Base-by-base conservation (phyloP, 2,888 invertebrate species). In the Drosophila heteroneura region DNA sequence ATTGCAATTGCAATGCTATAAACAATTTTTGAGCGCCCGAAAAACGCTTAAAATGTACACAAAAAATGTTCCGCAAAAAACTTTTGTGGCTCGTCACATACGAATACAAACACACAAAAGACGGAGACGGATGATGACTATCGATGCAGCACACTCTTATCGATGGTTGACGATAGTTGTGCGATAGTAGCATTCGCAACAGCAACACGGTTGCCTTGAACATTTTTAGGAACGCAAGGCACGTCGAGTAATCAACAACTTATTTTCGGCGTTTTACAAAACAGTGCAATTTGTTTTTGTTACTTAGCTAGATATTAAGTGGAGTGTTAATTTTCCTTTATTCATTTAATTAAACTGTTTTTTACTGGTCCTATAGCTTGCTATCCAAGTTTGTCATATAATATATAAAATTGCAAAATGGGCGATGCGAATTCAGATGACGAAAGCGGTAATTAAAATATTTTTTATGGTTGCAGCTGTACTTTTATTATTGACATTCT, bases 41-140 rank as follows among this genome's bases (percentile, higher is more conserved):
- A 76, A 84, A 86, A 85, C 85, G 82, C 82, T 76, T 81, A 82
- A 91, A 88, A 80, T 87, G 83, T 90, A 91, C 86, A 90, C 88
- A 91, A 82, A 87, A 87, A 85, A 90, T 78, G 82, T 84, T 92
- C 91, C 89, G 92, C 91, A 91, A 92, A 91, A 84, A 91, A 81
- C 79, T 90, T 89, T 90, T 88, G 91, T 85, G 83, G 84, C 86
- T 82, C 81, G 89, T 87, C 91, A 92, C 79, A 79, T 76, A 79
- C 91, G 90, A 91, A 92, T 91, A 92, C 92, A 91, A 91, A 87
- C 83, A 91, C 92, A 91, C 79, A 84, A 81, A 62, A 84, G 67
- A 73, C 73, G 62, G 78, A 72, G 76, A 78, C 68, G 56, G 77
- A 69, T 54, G 62, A 69, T 62, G 28, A 28, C 53, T 74, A 83